Percentiles rank a stretch among this genome's conserved stretches.
phyloP scores from a whole-genome alignment of 2,797 vertebrate genomes.

The Periparus ater region DNA sequence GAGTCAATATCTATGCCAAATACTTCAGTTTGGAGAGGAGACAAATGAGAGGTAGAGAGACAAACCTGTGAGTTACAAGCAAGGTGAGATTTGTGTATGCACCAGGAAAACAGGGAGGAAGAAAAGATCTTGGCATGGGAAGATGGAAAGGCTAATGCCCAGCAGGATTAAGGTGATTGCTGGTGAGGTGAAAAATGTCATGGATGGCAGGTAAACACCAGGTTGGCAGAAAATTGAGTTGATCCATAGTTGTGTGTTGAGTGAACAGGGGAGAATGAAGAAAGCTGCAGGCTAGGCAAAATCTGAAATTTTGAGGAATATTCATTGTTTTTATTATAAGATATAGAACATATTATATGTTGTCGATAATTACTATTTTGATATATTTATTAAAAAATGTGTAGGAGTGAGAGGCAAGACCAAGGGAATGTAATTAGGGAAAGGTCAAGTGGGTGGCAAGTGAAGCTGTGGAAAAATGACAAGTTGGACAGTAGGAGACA shows the following conservation, averaged over 20 bases:
- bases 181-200: not conserved
- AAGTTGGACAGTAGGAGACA: not conserved
- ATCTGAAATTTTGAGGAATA: not conserved
- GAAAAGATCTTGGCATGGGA: not conserved
- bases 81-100: not conserved
- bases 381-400: not conserved
- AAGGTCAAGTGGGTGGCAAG: not conserved
- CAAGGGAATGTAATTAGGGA: not conserved
- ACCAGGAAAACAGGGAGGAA: not conserved
- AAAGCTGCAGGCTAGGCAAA: not conserved
- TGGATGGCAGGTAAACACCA: not conserved
- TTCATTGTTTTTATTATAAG: not conserved
- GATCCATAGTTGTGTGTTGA: not conserved
- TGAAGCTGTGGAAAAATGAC: not conserved
- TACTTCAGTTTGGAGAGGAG: not conserved
- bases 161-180: not conserved
- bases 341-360: not conserved
- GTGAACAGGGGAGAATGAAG: not conserved
- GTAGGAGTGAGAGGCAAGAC: not conserved
- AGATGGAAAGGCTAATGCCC: not conserved
- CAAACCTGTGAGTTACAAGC: not conserved
- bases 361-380: not conserved
- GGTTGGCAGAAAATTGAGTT: not conserved
- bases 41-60: not conserved
- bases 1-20: not conserved